Percentiles rank a stretch among this genome's conserved stretches.
These are phyloP conservation scores for Platynereis dumerilii DNA, from an alignment of 2,888 invertebrate species.

Conservation along the genomic window DNA sequence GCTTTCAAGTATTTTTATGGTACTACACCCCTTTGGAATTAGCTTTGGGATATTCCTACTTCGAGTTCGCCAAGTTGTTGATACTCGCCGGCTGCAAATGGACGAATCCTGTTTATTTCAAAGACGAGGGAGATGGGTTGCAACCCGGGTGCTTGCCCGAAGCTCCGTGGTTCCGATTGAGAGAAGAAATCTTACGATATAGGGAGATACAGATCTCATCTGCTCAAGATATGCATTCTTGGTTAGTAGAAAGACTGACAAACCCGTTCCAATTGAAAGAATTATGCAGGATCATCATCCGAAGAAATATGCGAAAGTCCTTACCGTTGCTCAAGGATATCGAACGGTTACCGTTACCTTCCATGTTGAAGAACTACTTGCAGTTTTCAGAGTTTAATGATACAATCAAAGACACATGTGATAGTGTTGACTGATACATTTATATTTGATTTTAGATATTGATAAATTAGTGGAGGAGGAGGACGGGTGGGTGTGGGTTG, in stretches of 20 bases:
- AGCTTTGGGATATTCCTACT: slow-evolving; percentile 23
- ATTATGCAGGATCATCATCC: slow-evolving; percentile 12
- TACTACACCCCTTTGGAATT: slow-evolving; percentile 33
- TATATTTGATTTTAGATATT: no score
- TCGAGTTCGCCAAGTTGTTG: slow-evolving; percentile 25
- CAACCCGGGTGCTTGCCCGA: neutral
- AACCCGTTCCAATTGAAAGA: slow-evolving; percentile 25
- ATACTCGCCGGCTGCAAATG: slow-evolving; percentile 27
- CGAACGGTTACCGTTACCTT: slow-evolving; percentile 16
- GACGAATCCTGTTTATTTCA: slow-evolving; percentile 23
- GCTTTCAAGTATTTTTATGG: slow-evolving; percentile 31
- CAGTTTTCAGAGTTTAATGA: slow-evolving; percentile 3
- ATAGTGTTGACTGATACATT: no score
- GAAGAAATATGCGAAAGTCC: slow-evolving; percentile 9
- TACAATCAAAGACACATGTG: no score
- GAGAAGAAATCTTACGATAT: slow-evolving; percentile 22
- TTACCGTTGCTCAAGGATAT: neutral
- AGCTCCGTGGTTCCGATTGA: slow-evolving; percentile 23
- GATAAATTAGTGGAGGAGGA: no score
- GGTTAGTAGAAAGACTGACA: slow-evolving; percentile 19
- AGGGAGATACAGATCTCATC: neutral
- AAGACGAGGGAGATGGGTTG: neutral
- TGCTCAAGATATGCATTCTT: slow-evolving; percentile 4
- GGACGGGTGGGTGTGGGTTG: no score
- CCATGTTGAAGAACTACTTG: slow-evolving; percentile 39